These are phyloP conservation scores for Pterobdella sp. DNA, from an alignment of 2,888 invertebrate species.

Conservation along the genomic window DNA sequence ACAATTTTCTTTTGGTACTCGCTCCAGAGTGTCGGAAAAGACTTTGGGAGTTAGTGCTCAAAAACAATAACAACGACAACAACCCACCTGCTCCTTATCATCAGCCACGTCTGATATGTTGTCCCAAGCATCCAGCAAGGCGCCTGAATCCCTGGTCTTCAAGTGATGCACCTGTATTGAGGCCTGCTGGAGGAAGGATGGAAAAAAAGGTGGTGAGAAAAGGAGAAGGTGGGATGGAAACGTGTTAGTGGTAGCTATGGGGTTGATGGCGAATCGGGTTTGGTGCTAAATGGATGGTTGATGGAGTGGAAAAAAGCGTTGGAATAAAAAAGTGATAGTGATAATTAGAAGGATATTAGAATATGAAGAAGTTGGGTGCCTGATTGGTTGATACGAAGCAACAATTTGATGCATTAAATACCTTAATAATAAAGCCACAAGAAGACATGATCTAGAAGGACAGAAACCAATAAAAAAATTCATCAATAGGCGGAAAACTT, in stretches of 20 bases:
- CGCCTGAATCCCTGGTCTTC: neutral
- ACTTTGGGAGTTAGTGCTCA: too few species aligned
- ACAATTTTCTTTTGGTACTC: neutral
- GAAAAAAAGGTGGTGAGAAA: neutral
- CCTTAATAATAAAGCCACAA: too few species aligned
- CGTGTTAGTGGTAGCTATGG: neutral
- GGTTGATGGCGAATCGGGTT: neutral
- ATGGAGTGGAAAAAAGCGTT: neutral
- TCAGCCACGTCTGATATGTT: neutral
- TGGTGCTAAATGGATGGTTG: neutral
- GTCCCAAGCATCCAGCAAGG: neutral
- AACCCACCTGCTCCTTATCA: slow-evolving; percentile 1
- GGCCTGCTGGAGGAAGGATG: neutral
- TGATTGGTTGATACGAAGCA: neutral
- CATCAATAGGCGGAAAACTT: too few species aligned
- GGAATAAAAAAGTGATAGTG: neutral
- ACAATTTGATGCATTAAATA: too few species aligned
- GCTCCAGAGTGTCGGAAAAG: too few species aligned
- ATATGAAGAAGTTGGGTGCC: neutral
- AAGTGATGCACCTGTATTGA: neutral
- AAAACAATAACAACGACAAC: neutral
- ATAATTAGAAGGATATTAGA: neutral
- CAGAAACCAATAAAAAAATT: too few species aligned
- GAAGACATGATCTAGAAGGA: too few species aligned
- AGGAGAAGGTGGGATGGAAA: neutral